These are phyloP conservation scores for Stenopsyche tienmushanensis DNA, from an alignment of 1,140 invertebrate genomes.

Conservation along the genomic window DNA sequence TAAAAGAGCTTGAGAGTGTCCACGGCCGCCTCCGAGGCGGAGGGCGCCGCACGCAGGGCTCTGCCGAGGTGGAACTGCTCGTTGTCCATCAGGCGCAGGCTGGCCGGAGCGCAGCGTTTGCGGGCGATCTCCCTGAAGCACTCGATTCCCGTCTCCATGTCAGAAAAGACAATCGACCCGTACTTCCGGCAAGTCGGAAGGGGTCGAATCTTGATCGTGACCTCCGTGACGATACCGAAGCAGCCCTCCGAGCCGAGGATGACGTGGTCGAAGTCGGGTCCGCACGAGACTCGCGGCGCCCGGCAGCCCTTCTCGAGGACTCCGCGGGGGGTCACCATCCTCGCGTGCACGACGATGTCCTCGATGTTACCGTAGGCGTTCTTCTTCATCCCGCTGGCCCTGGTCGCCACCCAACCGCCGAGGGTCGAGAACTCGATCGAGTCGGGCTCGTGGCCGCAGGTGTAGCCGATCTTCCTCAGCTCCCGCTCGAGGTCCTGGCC, in stretches of 20 bases:
- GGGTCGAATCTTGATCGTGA: conserved; percentile 90
- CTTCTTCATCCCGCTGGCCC: conserved; percentile 99
- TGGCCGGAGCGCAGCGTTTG: conserved; percentile 88
- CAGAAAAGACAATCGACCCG: conserved; percentile 92
- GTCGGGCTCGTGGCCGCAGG: conserved; percentile 93
- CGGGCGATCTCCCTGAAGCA: conserved; percentile 82
- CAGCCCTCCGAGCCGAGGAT: conserved; percentile 96
- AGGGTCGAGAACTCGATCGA: conserved; percentile 97
- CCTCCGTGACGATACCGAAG: conserved; percentile 92
- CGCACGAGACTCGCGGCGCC: conserved; percentile 86
- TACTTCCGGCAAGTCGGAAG: conserved; percentile 81
- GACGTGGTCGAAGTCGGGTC: conserved; percentile 95
- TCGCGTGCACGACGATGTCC: conserved; percentile 86
- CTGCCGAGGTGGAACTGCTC: conserved; percentile 95
- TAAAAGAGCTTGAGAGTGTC: no score
- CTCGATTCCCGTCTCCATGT: conserved; percentile 83
- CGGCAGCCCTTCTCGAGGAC: conserved; percentile 69
- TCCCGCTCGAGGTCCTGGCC: conserved; percentile 90
- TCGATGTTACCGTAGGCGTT: conserved; percentile 98
- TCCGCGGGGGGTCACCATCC: conserved; percentile 83
- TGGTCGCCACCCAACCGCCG: conserved; percentile 97
- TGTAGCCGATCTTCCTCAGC: conserved; percentile 69
- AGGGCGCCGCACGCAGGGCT: conserved; percentile 73
- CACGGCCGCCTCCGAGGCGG: no score
- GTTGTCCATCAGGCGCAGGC: conserved; percentile 94